Evolutionary conservation across 2,888 invertebrate genomes (phyloP).

Genomic region (Xestia c-nigrum): DNA sequence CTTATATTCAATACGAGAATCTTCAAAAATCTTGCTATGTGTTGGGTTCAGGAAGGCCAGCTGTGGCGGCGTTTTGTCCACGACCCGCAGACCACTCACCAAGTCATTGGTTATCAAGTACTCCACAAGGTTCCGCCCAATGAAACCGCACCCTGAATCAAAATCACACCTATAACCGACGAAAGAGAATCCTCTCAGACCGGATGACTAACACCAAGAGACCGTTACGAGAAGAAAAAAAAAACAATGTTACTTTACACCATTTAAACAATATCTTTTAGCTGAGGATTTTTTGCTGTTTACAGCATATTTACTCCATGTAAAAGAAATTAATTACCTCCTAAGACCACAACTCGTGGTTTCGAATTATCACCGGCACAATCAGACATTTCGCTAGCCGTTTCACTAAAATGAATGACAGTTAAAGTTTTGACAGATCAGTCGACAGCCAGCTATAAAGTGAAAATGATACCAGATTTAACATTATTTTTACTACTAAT

Average conservation of each 20-base stretch:
- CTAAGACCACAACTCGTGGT: slow-evolving; percentile 87
- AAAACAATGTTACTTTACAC: slow-evolving; percentile 60
- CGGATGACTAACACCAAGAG: slow-evolving; percentile 85
- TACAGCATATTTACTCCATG: background rate
- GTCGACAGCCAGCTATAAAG: slow-evolving; percentile 41
- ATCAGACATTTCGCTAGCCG: slow-evolving; percentile 85
- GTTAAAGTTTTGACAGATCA: slow-evolving; percentile 62
- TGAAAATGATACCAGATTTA: slow-evolving; percentile 50
- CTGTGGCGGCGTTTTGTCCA: slow-evolving; percentile 98
- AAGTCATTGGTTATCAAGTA: slow-evolving; percentile 95
- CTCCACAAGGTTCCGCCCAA: slow-evolving; percentile 96
- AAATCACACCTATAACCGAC: slow-evolving; percentile 71
- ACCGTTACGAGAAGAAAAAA: slow-evolving; percentile 82
- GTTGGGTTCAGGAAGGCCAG: slow-evolving; percentile 96
- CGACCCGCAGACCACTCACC: slow-evolving; percentile 94
- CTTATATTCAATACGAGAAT: slow-evolving; percentile 95
- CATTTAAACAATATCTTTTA: background rate
- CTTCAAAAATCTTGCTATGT: slow-evolving; percentile 94
- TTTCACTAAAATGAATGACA: slow-evolving; percentile 78
- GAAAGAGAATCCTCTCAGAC: slow-evolving; percentile 69
- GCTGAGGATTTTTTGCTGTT: background rate
- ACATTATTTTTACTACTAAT: background rate
- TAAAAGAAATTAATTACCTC: slow-evolving; percentile 78
- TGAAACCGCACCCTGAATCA: slow-evolving; percentile 96
- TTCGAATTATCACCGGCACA: slow-evolving; percentile 87